These are phyloP conservation scores for Brachirus orientalis DNA, from an alignment of 2,113 vertebrate species.

Conservation along the genomic window DNA sequence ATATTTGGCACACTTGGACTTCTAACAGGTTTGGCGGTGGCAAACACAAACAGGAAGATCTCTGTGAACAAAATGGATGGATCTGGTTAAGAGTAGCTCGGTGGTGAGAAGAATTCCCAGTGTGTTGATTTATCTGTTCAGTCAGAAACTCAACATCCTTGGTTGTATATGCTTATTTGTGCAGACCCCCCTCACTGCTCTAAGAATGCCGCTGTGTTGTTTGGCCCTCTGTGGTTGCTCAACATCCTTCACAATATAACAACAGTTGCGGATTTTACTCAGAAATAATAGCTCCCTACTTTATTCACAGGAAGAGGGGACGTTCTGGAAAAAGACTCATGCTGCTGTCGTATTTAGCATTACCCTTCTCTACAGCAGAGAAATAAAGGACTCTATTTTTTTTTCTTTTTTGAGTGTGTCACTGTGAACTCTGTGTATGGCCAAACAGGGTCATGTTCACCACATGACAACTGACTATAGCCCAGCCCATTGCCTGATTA, in stretches of 20 bases:
- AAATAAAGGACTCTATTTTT: constrained; percentile 7
- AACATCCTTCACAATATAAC: constrained; percentile 50
- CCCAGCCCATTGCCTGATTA: constrained; percentile 9
- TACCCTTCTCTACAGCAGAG: constrained; percentile 32
- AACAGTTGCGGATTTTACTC: constrained; percentile 51
- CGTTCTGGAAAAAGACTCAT: constrained; percentile 72
- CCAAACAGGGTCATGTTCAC: constrained; percentile 63
- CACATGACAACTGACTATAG: constrained; percentile 13
- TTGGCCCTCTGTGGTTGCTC: constrained; percentile 51
- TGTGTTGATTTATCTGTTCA: constrained; percentile 46
- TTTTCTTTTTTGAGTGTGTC: constrained; percentile 3
- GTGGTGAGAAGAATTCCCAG: constrained; percentile 19
- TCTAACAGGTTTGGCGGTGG: constrained; percentile 58
- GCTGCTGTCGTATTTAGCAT: constrained; percentile 54
- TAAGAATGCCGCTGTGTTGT: constrained; percentile 28
- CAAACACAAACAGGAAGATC: constrained; percentile 70
- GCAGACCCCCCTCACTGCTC: constrained; percentile 34
- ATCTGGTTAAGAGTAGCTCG: constrained; percentile 39
- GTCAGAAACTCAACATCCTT: constrained; percentile 44
- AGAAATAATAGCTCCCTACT: constrained; percentile 28
- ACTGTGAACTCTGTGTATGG: constrained; percentile 46
- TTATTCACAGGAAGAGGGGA: constrained; percentile 64
- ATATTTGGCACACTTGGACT: constrained; percentile 72
- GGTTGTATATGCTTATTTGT: constrained; percentile 55
- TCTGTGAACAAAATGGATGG: constrained; percentile 52